phyloP scores from a whole-genome alignment of 2,888 invertebrate species.

The Cyclophora punctaria region DNA sequence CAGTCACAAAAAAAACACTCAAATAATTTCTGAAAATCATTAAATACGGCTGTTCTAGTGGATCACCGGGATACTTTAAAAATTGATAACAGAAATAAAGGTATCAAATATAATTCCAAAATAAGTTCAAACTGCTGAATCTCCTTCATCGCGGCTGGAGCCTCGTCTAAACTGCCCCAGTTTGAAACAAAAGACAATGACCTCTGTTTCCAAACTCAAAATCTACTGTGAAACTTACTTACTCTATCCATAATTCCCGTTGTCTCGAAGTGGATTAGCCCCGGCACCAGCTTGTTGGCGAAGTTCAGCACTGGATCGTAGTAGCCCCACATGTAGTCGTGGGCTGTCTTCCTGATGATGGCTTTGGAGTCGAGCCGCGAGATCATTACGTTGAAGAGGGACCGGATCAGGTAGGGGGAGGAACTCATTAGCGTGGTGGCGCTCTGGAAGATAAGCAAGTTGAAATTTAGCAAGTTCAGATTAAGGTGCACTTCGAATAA shows the following conservation, averaged over 20 bases:
- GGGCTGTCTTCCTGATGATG: constrained; percentile 42
- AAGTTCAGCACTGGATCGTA: constrained; percentile 23
- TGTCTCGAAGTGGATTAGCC: constrained; percentile 79
- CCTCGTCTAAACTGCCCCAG: background rate
- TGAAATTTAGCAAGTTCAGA: too few species aligned
- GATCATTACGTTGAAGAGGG: constrained; percentile 75
- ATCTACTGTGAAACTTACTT: background rate
- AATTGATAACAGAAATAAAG: too few species aligned
- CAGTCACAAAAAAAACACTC: too few species aligned
- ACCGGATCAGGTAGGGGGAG: constrained; percentile 71
- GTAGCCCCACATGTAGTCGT: constrained; percentile 29
- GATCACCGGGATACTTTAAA: too few species aligned
- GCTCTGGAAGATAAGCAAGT: constrained; percentile 16
- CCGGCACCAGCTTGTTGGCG: constrained; percentile 51
- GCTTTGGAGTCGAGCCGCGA: constrained; percentile 74
- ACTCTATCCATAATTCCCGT: constrained; percentile 86
- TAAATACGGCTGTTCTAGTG: too few species aligned
- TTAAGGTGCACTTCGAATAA: too few species aligned
- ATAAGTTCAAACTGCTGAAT: too few species aligned
- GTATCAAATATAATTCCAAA: too few species aligned
- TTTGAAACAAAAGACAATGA: background rate
- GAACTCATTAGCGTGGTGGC: constrained; percentile 64
- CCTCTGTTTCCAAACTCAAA: background rate
- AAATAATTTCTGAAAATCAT: too few species aligned
- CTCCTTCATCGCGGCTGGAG: too few species aligned